These are phyloP conservation scores for Rhea pennata DNA, from an alignment of 2,113 vertebrate species.

Conservation along the genomic window DNA sequence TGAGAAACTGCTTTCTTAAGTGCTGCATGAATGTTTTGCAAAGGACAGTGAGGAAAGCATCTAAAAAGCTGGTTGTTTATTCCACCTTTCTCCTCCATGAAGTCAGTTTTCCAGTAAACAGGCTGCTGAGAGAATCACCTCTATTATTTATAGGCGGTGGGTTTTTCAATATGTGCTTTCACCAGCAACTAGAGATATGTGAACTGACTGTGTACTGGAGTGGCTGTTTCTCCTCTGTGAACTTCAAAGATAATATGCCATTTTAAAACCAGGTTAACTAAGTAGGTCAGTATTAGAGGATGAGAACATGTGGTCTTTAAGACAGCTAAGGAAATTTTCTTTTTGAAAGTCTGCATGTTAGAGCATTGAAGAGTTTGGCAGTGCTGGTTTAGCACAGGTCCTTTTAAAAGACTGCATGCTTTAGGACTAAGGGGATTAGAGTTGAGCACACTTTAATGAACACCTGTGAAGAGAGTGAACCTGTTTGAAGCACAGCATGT, in stretches of 20 bases:
- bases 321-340: conserved; percentile 7
- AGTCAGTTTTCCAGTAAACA: conserved; percentile 3
- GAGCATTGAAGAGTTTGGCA: neutral
- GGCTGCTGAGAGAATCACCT: conserved; percentile 11
- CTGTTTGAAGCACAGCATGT: neutral
- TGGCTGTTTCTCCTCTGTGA: neutral
- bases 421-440: conserved; percentile 52
- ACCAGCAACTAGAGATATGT: neutral
- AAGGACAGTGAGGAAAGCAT: neutral
- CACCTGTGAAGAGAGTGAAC: conserved; percentile 52
- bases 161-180: neutral
- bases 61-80: conserved; percentile 14
- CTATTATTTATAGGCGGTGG: conserved; percentile 49
- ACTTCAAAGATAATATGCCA: conserved; percentile 21
- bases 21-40: neutral
- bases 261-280: conserved; percentile 6
- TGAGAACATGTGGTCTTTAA: conserved; percentile 31
- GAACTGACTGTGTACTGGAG: neutral
- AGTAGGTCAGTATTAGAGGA: conserved; percentile 32
- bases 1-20: rapidly evolving
- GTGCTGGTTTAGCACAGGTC: neutral
- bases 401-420: conserved; percentile 27
- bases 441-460: conserved; percentile 48
- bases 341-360: neutral
- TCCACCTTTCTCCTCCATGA: neutral